Base-by-base conservation (phyloP, 2,888 invertebrate genomes). In the Drosophila villosipedis region DNA sequence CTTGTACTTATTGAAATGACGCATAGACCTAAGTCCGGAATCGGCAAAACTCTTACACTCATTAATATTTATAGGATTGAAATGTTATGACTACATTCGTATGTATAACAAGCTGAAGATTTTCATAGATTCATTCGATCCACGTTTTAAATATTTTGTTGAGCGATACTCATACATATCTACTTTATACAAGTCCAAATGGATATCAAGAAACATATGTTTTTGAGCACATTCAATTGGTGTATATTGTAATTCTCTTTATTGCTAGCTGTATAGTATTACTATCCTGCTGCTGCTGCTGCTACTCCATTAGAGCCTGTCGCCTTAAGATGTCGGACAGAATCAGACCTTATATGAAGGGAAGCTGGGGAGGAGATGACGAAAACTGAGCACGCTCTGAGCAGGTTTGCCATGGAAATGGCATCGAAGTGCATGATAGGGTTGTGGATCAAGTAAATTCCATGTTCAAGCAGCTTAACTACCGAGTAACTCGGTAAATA, bases 401-500 rank as follows among this genome's bases (percentile, higher is more conserved):
- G 9, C 16, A 12, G 60, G 22, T 59, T 3, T 30, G 10, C 16
- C 4, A 14, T 22, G 19, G 12, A 22, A 4, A 9, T 31, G 31
- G 31, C 31, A 30, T 7, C 7, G 30, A 7, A 30, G 7, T 30
- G 7, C 7, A 66, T 30, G 39, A 10, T 2, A 4, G 16, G 3
- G 19, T n/a, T 19, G n/a, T 58, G 25, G 1, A 53, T 9, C 25
- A 31, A 61, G 2, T 62, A 14, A 72, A 67, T 49, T 49, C 12
- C 4, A 39, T 22, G n/a, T 67, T 73, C 12, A 22, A 49, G 33
- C 22, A 54, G 39, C 76, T 67, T 33, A 55, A 73, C 55, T 76
- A 57, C 16, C 37, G 35, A 28, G 5, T 68, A 39, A 30, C 39
- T 43, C 19, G 67, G 54, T 71, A 85, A 76, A 78, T 76, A 79